Base-by-base conservation (phyloP, 2,797 vertebrate species). In the Crenichthys baileyi region DNA sequence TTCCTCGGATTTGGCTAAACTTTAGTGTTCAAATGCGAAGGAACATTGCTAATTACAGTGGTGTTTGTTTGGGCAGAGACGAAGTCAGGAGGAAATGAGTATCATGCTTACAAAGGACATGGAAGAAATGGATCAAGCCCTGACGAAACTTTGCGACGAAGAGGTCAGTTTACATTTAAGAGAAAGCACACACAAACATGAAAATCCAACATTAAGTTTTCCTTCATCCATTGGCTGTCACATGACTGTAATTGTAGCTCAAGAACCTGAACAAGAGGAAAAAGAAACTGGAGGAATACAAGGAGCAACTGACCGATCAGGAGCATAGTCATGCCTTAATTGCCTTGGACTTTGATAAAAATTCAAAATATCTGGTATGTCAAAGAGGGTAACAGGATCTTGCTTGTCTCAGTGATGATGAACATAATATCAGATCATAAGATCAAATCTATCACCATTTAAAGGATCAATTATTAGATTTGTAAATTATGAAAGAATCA, bases 91-190 rank as follows among this genome's bases (percentile, higher is more conserved):
- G 1, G 96, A 98, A 76, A 85, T 91, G 0, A 92, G 89, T 50
- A 92, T 94, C 31, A 89, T 97, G 6, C 91, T 96, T 31, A 76
- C 85, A 22, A 93, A 3, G 60, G 94, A 95, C 61, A 93, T 55
- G 79, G 93, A 85, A 48, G 91, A 95, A 56, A 96, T 96, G 97
- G 96, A 97, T 4, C 78, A 93, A 76, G 84, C 83, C 0, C 91
- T 95, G 83, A 92, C 94, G 81, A 76, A 85, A 11, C 92, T 96
- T 76, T 93, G 90, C 0, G 70, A 95, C 0, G 94, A 93, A 80
- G 95, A 97, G 96, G 97, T 97, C 83, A 89, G 82, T 63, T 44
- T 53, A 13, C 74, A 58, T 13, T 60, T 22, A 22, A 39, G 36
- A 65, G 11, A 22, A 51, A 22, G n/a, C 65, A 48, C 26, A 46